Conservation (phyloP, 1,140 invertebrate species). For the Plutomurus gul region DNA sequence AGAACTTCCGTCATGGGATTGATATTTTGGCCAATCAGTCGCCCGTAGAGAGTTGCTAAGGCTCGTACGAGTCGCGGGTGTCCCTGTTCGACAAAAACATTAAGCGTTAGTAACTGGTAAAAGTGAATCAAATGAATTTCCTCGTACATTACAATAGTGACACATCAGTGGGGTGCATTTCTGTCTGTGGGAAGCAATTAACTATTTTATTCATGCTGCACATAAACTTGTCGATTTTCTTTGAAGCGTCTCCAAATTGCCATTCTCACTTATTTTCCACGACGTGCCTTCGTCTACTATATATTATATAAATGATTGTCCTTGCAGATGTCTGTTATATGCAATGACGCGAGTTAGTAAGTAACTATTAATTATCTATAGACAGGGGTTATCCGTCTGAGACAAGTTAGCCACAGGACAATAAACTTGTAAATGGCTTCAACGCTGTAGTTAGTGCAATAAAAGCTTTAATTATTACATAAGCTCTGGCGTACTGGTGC, state of each 20-base stretch:
- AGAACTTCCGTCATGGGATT: conserved; percentile 84
- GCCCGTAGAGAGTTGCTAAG: conserved; percentile 81
- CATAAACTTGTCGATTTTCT: not conserved
- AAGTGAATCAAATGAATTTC: no score
- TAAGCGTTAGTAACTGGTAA: no score
- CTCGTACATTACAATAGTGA: no score
- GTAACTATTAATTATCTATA: no score
- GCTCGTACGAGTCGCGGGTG: conserved; percentile 86
- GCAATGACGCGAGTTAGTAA: no score
- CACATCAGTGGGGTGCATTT: no score
- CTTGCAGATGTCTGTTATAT: not conserved
- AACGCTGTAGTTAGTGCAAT: not conserved
- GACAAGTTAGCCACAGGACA: no score
- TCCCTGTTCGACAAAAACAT: conserved; percentile 67
- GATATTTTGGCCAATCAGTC: conserved; percentile 72
- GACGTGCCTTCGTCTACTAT: not conserved
- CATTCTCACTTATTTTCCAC: not conserved
- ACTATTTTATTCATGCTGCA: not conserved
- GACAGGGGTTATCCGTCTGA: no score
- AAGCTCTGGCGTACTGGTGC: conserved; percentile 48
- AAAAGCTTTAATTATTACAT: conserved; percentile 36
- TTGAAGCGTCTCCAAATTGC: not conserved
- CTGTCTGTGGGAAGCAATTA: no score
- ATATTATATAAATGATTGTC: no score
- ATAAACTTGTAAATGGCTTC: no score